Conservation (phyloP, 2,888 invertebrate genomes). For the Orthonevra nobilis region DNA sequence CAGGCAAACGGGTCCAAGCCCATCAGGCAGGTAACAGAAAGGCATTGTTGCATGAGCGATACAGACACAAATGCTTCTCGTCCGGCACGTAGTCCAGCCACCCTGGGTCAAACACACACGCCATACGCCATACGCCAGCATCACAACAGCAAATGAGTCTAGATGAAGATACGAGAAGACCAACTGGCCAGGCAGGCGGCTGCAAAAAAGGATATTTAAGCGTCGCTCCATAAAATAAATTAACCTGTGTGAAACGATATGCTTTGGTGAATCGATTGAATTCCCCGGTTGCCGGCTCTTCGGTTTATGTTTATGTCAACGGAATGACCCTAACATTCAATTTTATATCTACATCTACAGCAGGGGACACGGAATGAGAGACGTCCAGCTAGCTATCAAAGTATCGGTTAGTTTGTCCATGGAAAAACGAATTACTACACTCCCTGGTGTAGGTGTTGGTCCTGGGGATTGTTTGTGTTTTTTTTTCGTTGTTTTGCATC, state of each 20-base stretch:
- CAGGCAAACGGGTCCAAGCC: constrained; percentile 33
- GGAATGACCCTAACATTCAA: constrained; percentile 66
- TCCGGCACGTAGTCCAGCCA: constrained; percentile 1
- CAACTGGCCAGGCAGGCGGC: constrained; percentile 22
- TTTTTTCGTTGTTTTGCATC: no score
- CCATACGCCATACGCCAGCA: no score
- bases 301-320: constrained; percentile 62
- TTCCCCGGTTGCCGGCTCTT: constrained; percentile 60
- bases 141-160: no score
- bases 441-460: constrained; percentile 2
- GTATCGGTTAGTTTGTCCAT: constrained; percentile 44
- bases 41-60: constrained; percentile 58
- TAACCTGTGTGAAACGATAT: constrained; percentile 68
- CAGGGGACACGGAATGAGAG: constrained; percentile 40
- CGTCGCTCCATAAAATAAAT: constrained; percentile 65
- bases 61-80: constrained; percentile 30
- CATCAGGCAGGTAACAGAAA: constrained; percentile 54
- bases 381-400: not conserved
- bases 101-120: no score
- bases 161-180: no score
- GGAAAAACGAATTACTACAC: constrained; percentile 54
- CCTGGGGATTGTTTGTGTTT: no score
- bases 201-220: constrained; percentile 67
- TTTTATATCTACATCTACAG: constrained; percentile 59
- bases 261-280: constrained; percentile 69